Percentiles rank a stretch among this genome's conserved stretches.
These are phyloP conservation scores for Mythimna vitellina DNA, from an alignment of 2,888 invertebrate genomes.

Conservation along the genomic window DNA sequence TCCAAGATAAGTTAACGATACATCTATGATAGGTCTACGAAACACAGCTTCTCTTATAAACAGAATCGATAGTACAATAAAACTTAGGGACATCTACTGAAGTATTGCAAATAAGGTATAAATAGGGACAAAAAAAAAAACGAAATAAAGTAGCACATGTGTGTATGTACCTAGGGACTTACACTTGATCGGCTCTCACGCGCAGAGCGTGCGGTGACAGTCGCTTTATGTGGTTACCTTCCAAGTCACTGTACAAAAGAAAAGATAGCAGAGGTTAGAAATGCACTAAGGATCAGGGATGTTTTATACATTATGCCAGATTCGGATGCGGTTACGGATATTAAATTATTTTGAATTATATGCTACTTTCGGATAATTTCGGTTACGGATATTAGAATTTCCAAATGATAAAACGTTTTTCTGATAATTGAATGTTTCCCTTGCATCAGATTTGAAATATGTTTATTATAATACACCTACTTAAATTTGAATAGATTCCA, in stretches of 20 bases:
- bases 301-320: too few species aligned
- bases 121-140: slow-evolving; percentile 39
- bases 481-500: too few species aligned
- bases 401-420: too few species aligned
- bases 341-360: too few species aligned
- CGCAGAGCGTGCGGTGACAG: slow-evolving; percentile 92
- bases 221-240: slow-evolving; percentile 92
- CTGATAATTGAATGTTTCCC: too few species aligned
- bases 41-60: neutral
- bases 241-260: slow-evolving; percentile 92
- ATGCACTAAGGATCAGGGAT: too few species aligned
- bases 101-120: slow-evolving; percentile 44
- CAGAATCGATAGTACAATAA: neutral
- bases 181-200: slow-evolving; percentile 94
- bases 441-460: too few species aligned
- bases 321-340: too few species aligned
- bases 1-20: neutral
- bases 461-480: too few species aligned
- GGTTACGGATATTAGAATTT: too few species aligned
- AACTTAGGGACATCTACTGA: neutral
- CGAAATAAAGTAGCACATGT: slow-evolving; percentile 68
- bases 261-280: neutral
- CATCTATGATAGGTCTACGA: neutral
- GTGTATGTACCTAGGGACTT: slow-evolving; percentile 89
- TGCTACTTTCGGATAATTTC: too few species aligned